Base-by-base conservation (phyloP, 2,113 vertebrate species). In the Hyperopisus bebe region DNA sequence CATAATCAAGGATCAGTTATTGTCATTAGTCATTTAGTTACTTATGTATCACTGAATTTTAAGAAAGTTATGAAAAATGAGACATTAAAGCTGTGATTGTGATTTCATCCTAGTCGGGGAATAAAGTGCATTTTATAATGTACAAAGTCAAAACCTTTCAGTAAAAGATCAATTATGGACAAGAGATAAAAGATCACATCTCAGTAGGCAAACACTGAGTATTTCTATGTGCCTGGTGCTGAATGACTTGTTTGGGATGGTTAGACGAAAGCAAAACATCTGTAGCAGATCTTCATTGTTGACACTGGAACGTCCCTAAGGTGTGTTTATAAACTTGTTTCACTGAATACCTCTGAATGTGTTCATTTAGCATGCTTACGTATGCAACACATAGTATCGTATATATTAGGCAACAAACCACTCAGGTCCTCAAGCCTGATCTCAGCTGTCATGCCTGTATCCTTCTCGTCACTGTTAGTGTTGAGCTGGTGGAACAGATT, bases 251-350 rank as follows among this genome's bases (percentile, higher is more conserved):
- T 55, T 77, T 47, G 70, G 48, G 21, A 86, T 53, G 47, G 35
- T 58, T 46, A 88, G 4, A 24, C 8, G 39, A 19, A 66, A 31
- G 80, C 19, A 89, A 58, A 24, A 46, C 50, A 42, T 83, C 19
- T 42, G 39, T 47, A 47, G 21, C 8, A 84, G 44, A 47, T 24
- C 31, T 87, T 31, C 42, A 35, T 24, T 89, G 53, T 89, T 85
- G 89, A 89, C 89, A 84, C 80, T 21, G 53, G 17, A 55, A n/a
- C 89, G 77, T 80, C 89, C 53, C 27, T 62, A 27, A 31, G 89
- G 51, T 85, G 80, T 89, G 89, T 89, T 62, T 46, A 53, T 19
- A 24, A 62, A 85, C 47, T 24, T 50, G 19, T 47, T 55, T 42
- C 53, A 42, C 15, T n/a, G 24, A 58, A 82, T 53, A 44, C 77